These are phyloP conservation scores for Hemistola chrysoprasaria DNA, from an alignment of 2,888 invertebrate genomes.

Conservation along the genomic window DNA sequence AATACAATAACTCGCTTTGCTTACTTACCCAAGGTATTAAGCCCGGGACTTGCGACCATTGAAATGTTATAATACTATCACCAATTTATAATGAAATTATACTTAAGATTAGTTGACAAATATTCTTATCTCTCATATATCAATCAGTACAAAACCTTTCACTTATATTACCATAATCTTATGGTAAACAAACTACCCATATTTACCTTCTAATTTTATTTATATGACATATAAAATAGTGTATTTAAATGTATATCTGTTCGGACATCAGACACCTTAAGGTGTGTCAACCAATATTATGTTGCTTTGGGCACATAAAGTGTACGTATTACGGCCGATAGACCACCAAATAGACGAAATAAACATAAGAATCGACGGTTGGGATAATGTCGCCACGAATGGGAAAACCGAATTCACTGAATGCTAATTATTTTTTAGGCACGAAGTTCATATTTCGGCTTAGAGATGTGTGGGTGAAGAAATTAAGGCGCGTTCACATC, in stretches of 20 bases:
- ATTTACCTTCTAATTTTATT: slow-evolving; percentile 32
- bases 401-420: slow-evolving; percentile 51
- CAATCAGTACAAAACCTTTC: background rate
- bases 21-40: no score
- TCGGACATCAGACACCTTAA: slow-evolving; percentile 51
- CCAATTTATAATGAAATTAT: no score
- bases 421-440: slow-evolving; percentile 65
- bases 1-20: no score
- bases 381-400: slow-evolving; percentile 64
- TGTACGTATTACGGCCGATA: slow-evolving; percentile 53
- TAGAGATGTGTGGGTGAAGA: slow-evolving; percentile 68
- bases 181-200: slow-evolving; percentile 18
- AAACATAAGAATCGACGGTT: slow-evolving; percentile 60
- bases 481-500: slow-evolving; percentile 62
- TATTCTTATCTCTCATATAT: background rate
- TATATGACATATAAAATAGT: slow-evolving; percentile 29
- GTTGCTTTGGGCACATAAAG: slow-evolving; percentile 58
- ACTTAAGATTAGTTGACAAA: no score
- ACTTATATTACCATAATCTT: slow-evolving; percentile 1
- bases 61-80: no score
- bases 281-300: slow-evolving; percentile 60
- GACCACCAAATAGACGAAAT: slow-evolving; percentile 50
- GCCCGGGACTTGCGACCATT: no score
- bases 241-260: slow-evolving; percentile 43
- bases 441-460: slow-evolving; percentile 61